Percentiles rank a stretch among this genome's conserved stretches.
Evolutionary conservation across 2,797 vertebrate genomes (phyloP).

Genomic region (Clarias pachynema): DNA sequence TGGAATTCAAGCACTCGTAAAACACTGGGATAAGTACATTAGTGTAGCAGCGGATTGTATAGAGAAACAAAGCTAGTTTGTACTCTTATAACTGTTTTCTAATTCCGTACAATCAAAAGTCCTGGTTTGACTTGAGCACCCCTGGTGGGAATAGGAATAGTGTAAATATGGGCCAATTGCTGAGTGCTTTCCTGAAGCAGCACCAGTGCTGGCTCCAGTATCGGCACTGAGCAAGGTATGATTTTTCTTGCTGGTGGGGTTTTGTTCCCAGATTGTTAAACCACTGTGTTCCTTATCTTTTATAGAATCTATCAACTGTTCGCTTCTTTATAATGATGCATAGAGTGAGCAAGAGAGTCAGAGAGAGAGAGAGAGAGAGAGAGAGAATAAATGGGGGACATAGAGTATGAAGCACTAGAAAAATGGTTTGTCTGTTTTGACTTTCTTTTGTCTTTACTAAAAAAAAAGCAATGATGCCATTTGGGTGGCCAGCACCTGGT

Average conservation of each 20-base stretch:
- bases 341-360: background rate
- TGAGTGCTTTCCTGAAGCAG: background rate
- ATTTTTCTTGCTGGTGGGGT: background rate
- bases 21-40: too few relatives aligned
- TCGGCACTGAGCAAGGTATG: background rate
- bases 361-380: background rate
- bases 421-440: slow-evolving; percentile 30
- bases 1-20: too few relatives aligned
- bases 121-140: too few relatives aligned
- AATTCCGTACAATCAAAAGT: too few relatives aligned
- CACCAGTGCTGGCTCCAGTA: background rate
- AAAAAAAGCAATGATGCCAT: slow-evolving; percentile 22
- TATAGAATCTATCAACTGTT: slow-evolving; percentile 1
- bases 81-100: too few relatives aligned
- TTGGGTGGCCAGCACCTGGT: slow-evolving; percentile 38
- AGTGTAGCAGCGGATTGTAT: too few relatives aligned
- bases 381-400: background rate
- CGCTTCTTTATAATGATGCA: background rate
- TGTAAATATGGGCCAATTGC: background rate
- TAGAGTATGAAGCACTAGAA: background rate
- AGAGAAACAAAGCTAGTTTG: too few relatives aligned
- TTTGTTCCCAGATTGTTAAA: slow-evolving; percentile 17
- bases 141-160: background rate
- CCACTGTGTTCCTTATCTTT: background rate
- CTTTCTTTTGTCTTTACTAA: slow-evolving; percentile 35